Conservation (phyloP, 1,140 invertebrate species). For the Ephestia elutella region DNA sequence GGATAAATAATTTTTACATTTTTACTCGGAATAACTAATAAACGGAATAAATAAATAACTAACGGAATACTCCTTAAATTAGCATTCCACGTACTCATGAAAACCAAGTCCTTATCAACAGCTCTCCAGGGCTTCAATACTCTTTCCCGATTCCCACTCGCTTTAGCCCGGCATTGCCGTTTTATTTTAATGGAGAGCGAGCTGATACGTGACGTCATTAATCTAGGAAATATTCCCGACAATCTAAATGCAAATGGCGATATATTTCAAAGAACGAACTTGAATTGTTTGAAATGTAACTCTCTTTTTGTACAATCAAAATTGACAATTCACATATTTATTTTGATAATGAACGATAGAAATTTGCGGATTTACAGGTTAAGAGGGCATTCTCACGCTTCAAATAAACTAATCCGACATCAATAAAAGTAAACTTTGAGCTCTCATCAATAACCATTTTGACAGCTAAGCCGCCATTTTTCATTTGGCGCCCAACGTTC, state of each 20-base stretch:
- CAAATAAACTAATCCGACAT: conserved; percentile 42
- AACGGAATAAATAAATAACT: too few species aligned
- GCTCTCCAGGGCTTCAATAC: neutral
- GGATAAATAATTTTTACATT: too few species aligned
- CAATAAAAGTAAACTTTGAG: conserved; percentile 56
- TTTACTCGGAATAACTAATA: too few species aligned
- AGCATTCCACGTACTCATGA: neutral
- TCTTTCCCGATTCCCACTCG: neutral
- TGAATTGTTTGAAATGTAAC: neutral
- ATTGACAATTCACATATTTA: neutral
- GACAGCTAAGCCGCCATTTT: conserved; percentile 63
- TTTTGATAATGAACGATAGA: neutral
- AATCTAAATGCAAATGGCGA: conserved; percentile 8
- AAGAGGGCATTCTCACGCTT: neutral
- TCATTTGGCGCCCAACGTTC: conserved; percentile 48
- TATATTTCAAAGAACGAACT: neutral
- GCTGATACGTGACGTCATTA: conserved; percentile 6
- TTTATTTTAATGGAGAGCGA: conserved; percentile 6
- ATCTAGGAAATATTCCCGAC: conserved; percentile 2
- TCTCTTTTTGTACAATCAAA: neutral
- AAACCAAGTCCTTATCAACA: neutral
- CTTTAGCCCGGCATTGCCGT: neutral
- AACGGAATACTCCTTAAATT: neutral
- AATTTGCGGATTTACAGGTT: neutral
- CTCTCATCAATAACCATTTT: conserved; percentile 62